These are phyloP conservation scores for Bicyclus anynana DNA, from an alignment of 1,140 invertebrate species.

Conservation along the genomic window DNA sequence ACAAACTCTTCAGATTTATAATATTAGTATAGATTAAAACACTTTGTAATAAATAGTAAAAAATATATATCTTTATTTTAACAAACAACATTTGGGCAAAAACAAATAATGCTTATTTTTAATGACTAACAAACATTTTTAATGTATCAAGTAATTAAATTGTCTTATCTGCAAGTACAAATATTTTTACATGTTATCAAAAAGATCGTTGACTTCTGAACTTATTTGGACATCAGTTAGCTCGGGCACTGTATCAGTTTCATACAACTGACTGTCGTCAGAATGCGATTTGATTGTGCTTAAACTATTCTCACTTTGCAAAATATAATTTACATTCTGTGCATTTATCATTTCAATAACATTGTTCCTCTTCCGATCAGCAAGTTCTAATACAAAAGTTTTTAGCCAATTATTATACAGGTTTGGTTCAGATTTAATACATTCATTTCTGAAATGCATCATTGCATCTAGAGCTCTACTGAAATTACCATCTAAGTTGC, in stretches of 20 bases:
- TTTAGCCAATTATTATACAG: slow-evolving; percentile 66
- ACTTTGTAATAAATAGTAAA: not conserved
- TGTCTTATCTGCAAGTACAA: not conserved
- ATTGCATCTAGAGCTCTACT: slow-evolving; percentile 56
- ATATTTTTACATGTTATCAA: slow-evolving; percentile 55
- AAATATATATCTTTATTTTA: slow-evolving; percentile 1
- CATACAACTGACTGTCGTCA: slow-evolving; percentile 59
- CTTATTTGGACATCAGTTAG: slow-evolving; percentile 51
- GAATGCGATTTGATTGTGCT: slow-evolving; percentile 42
- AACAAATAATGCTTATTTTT: too few relatives aligned
- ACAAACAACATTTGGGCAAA: too few relatives aligned
- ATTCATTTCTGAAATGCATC: slow-evolving; percentile 52
- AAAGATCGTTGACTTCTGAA: slow-evolving; percentile 61
- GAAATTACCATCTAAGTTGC: slow-evolving; percentile 55
- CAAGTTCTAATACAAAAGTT: slow-evolving; percentile 51
- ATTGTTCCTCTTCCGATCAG: slow-evolving; percentile 42
- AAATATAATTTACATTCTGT: slow-evolving; percentile 56
- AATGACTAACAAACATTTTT: too few relatives aligned
- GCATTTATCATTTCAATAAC: slow-evolving; percentile 49
- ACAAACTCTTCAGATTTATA: too few relatives aligned
- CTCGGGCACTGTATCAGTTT: slow-evolving; percentile 59
- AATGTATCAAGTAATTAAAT: too few relatives aligned
- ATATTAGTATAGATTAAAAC: too few relatives aligned
- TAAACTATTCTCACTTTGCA: slow-evolving; percentile 54
- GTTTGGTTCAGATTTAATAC: slow-evolving; percentile 46